Conservation (phyloP, 1,140 invertebrate genomes). For the Drosophila malerkotliana region DNA sequence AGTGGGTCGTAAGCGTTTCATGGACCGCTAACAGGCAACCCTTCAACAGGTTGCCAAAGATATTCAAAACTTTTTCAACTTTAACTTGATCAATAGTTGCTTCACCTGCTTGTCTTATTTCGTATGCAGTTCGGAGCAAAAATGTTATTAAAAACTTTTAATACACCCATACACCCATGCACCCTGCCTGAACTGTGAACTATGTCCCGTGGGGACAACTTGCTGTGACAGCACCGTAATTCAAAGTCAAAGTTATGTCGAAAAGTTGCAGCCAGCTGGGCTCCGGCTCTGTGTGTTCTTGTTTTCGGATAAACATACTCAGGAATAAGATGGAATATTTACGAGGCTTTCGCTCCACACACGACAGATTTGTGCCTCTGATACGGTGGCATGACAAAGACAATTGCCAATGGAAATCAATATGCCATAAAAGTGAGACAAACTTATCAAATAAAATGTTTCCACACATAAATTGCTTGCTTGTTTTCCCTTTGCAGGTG, state of each 20-base stretch:
- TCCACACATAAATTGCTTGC: conserved; percentile 42
- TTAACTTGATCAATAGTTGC: conserved; percentile 38
- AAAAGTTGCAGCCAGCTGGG: conserved; percentile 38
- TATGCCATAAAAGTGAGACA: conserved; percentile 67
- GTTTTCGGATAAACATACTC: conserved; percentile 32
- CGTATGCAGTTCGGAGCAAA: conserved; percentile 13
- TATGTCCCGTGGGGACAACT: conserved; percentile 29
- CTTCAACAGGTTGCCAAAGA: conserved; percentile 36
- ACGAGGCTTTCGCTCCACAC: conserved; percentile 8
- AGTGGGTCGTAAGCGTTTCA: conserved; percentile 14
- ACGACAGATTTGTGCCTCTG: conserved; percentile 59
- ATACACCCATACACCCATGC: conserved; percentile 4
- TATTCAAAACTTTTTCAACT: conserved; percentile 22
- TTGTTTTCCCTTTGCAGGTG: conserved; percentile 15
- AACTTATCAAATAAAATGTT: conserved; percentile 69
- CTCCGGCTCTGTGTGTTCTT: conserved; percentile 6
- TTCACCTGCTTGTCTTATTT: conserved; percentile 5
- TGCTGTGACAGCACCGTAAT: conserved; percentile 39
- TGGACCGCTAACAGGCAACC: background rate
- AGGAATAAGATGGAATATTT: conserved; percentile 16
- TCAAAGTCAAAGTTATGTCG: conserved; percentile 53
- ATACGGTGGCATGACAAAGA: conserved; percentile 46
- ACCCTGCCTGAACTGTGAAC: background rate
- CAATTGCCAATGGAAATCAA: conserved; percentile 66
- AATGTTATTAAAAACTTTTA: conserved; percentile 54